Evolutionary conservation across 2,888 invertebrate genomes (phyloP), one percentile per base, ranked within the genome.

Genomic region (Hirtodrosophila histrioides): DNA sequence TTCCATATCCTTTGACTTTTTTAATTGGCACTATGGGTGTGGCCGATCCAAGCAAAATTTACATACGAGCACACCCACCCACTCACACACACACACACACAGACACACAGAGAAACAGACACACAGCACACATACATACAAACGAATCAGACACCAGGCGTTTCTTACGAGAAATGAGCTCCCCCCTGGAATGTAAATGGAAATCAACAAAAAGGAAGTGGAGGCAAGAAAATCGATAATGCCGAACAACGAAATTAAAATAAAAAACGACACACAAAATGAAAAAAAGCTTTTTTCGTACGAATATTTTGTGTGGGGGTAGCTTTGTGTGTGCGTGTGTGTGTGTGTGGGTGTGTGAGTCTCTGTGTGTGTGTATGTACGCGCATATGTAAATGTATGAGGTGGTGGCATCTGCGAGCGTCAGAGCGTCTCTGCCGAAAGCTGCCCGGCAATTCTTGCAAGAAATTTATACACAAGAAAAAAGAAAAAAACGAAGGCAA

Each of bases 171-270:
- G 53, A 72, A 75, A 50, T 60, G 29, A 54, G 44, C 44, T 57
- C 8, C 27, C 39, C 33, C 23, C 36, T 48, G 40, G 31, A 50
- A 68, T 75, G 50, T 65, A 69, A 68, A 78, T 73, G 65, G 48
- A 41, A 66, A 77, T 62, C 56, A 64, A 50, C 46, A 68, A 68
- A 54, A 81, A 73, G 62, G 69, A 65, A 78, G 55, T 54, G 58
- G 53, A 62, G 61, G 56, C 33, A 40, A 60, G 74, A 75, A 86
- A 82, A 82, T 82, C 88, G 86, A 82, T 82, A 82, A 69, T 55
- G 48, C 57, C 57, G 46, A 69, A 62, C 68, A 70, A 64, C 68
- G 56, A 83, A 82, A 88, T 88, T 82, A 82, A 79, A 85, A 85
- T 80, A 76, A 70, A 86, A 81, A 78, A 82, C 57, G 54, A 41